Conservation (phyloP, 2,888 invertebrate genomes). For the Dimorphilus gyrociliatus region DNA sequence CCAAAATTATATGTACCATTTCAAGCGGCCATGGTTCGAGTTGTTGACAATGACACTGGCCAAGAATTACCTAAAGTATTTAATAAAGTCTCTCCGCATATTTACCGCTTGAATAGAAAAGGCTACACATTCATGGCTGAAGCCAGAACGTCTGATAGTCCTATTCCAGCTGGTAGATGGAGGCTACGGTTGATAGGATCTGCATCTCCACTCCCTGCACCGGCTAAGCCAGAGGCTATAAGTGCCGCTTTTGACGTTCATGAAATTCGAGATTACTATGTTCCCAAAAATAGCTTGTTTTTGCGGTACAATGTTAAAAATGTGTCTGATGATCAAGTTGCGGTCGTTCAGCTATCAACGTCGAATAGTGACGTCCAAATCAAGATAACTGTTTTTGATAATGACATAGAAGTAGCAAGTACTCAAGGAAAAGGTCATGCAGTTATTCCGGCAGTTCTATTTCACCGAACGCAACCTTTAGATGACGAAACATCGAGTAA, state of each 20-base stretch:
- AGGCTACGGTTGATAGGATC: slow-evolving; percentile 36
- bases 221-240: slow-evolving; percentile 19
- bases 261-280: slow-evolving; percentile 34
- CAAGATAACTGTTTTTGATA: slow-evolving; percentile 19
- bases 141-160: slow-evolving; percentile 25
- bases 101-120: slow-evolving; percentile 35
- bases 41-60: slow-evolving; percentile 36
- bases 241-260: slow-evolving; percentile 24
- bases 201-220: slow-evolving; percentile 26
- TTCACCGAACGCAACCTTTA: neutral
- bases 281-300: slow-evolving; percentile 33
- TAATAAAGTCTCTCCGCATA: slow-evolving; percentile 34
- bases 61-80: slow-evolving; percentile 34
- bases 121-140: slow-evolving; percentile 37
- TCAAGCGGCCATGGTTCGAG: slow-evolving; percentile 31
- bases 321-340: slow-evolving; percentile 31
- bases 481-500: neutral
- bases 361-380: slow-evolving; percentile 33
- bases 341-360: slow-evolving; percentile 30
- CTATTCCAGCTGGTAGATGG: slow-evolving; percentile 25
- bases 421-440: slow-evolving; percentile 12
- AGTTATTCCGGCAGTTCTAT: slow-evolving; percentile 3
- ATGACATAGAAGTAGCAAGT: slow-evolving; percentile 7
- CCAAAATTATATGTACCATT: slow-evolving; percentile 29
- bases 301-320: slow-evolving; percentile 31